Base-by-base conservation (phyloP, 2,888 invertebrate species). In the Steinernema scapterisci region DNA sequence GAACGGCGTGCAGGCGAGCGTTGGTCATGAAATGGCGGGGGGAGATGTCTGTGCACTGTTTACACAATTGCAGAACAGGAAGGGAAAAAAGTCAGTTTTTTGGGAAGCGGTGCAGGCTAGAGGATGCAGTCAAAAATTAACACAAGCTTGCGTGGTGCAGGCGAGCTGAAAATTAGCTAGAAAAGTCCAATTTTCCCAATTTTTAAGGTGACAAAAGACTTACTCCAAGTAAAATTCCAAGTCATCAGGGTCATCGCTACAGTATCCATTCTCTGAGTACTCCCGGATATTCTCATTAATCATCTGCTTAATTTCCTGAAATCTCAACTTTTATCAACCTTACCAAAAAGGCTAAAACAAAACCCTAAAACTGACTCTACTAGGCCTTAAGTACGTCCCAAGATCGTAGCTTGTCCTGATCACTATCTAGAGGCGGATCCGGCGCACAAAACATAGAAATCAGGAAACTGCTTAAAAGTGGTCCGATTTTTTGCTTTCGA, bases 21-120 rank as follows among this genome's bases (percentile, higher is more conserved):
- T n/a, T 63, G 27, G 38, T 63, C 63, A 63, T 63, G 63, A 13
- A 44, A 44, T 44, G 45, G 45, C 16, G 45, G 45, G 45, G 16
- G 45, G 45, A 13, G 63, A 27, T 27, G 38, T 27, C 63, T 63
- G 63, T 31, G 63, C 16, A 21, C 31, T 63, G 63, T 63, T 63
- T 63, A 38, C 63, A 21, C 63, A 27, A 6, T 25, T 31, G 31
- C 63, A 63, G 31, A 48, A 21, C 27, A 63, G 63, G 63, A 63
- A 63, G 63, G n/a, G n/a, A 25, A 25, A 11, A 52, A 23, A 21
- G 16, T 1, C 31, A 1, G 16, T 31, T 63, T 63, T 63, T 63
- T 63, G 21, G 63, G 31, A 27, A 1, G 7, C 48, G 48, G 19
- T 48, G 48, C 48, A 48, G 48, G 48, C 38, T 48, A 16, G 48